Percentiles rank a stretch among this genome's conserved stretches.
Evolutionary conservation across 2,888 invertebrate genomes (phyloP).

Genomic region (Drosophila basisetae): DNA sequence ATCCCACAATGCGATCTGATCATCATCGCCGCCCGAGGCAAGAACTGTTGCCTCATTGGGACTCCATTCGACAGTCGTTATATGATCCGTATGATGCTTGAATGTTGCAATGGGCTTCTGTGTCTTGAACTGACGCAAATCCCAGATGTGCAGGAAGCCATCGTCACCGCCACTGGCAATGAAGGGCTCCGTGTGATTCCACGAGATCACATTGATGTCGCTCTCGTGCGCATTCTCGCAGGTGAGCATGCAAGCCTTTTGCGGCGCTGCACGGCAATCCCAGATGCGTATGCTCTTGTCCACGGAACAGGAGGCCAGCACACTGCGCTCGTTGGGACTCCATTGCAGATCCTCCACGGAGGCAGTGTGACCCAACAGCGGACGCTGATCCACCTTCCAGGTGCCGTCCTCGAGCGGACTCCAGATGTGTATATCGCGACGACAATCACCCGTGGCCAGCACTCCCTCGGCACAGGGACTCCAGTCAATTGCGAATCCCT

Average conservation of each 20-base stretch:
- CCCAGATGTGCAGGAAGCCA: slow-evolving; percentile 97
- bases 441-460: slow-evolving; percentile 96
- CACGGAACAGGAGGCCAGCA: slow-evolving; percentile 94
- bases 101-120: slow-evolving; percentile 95
- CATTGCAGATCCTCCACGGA: slow-evolving; percentile 99
- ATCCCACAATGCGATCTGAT: slow-evolving; percentile 99
- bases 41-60: slow-evolving; percentile 96
- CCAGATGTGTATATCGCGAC: slow-evolving; percentile 97
- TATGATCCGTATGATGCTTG: slow-evolving; percentile 96
- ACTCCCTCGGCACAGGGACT: slow-evolving; percentile 91
- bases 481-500: slow-evolving; percentile 99
- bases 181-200: slow-evolving; percentile 96
- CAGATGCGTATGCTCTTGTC: slow-evolving; percentile 97
- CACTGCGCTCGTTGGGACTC: slow-evolving; percentile 97
- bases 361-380: slow-evolving; percentile 93
- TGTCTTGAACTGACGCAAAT: slow-evolving; percentile 93
- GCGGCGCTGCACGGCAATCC: slow-evolving; percentile 95
- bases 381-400: slow-evolving; percentile 96
- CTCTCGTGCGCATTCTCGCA: slow-evolving; percentile 93
- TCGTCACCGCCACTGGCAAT: slow-evolving; percentile 98
- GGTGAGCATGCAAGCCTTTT: slow-evolving; percentile 96
- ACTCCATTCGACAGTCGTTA: slow-evolving; percentile 99
- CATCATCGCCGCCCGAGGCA: slow-evolving; percentile 96
- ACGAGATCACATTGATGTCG: slow-evolving; percentile 98
- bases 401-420: slow-evolving; percentile 90